Conservation (phyloP, 2,797 vertebrate species). For the Enoplosus armatus region DNA sequence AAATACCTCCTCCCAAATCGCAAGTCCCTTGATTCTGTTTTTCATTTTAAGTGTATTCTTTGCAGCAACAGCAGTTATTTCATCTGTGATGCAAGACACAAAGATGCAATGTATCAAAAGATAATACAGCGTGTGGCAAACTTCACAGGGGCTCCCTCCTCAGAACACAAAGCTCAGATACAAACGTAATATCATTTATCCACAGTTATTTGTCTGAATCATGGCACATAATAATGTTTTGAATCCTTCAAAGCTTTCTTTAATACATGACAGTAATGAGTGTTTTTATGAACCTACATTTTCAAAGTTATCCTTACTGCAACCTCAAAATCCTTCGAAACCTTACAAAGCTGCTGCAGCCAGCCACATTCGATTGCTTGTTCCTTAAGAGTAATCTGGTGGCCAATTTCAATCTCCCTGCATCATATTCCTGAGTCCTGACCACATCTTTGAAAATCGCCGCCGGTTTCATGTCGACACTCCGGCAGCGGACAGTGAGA, state of each 20-base stretch:
- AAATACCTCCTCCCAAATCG: conserved; percentile 9
- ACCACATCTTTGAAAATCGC: conserved; percentile 58
- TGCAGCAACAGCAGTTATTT: not conserved
- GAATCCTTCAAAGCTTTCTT: conserved; percentile 18
- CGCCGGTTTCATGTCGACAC: conserved; percentile 38
- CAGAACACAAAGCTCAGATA: not conserved
- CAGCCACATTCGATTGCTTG: conserved; percentile 19
- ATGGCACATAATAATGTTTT: conserved; percentile 1
- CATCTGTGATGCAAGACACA: not conserved
- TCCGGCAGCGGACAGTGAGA: conserved; percentile 17
- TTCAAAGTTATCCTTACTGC: conserved; percentile 18
- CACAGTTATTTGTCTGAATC: not conserved
- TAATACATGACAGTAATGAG: not conserved
- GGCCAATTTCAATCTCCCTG: conserved; percentile 60
- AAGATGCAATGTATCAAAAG: not conserved
- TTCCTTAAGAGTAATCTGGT: conserved; percentile 34
- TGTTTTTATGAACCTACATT: conserved; percentile 1
- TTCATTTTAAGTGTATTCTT: not conserved
- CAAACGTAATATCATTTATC: conserved; percentile 6
- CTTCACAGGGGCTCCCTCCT: not conserved
- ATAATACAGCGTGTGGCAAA: not conserved
- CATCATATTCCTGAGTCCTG: conserved; percentile 45
- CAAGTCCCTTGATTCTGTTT: conserved; percentile 9
- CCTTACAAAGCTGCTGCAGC: conserved; percentile 15
- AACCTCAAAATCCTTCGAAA: conserved; percentile 1